These are phyloP conservation scores for Phycodurus eques DNA, from an alignment of 2,113 vertebrate species.

Conservation along the genomic window DNA sequence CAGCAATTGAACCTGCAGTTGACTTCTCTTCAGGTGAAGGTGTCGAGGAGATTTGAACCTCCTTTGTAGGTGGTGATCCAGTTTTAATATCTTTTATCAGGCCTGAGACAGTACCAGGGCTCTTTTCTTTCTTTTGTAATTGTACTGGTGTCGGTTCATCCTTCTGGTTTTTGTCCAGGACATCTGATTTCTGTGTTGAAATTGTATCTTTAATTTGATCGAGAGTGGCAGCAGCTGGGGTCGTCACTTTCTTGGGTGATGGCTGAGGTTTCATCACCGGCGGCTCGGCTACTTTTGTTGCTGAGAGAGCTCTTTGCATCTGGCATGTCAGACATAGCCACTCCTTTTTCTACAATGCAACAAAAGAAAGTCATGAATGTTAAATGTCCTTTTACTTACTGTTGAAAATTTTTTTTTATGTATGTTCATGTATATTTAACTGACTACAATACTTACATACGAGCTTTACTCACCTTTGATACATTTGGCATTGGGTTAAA, in stretches of 20 bases:
- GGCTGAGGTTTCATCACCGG: conserved; percentile 60
- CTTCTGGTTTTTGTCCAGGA: conserved; percentile 17
- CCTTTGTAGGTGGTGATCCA: conserved; percentile 7
- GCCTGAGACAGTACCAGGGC: conserved; percentile 6
- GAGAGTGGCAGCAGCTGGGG: conserved; percentile 9
- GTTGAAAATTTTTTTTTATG: background rate
- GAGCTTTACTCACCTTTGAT: conserved; percentile 75
- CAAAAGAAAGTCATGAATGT: background rate
- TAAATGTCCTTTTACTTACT: background rate
- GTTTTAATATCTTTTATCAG: conserved; percentile 24
- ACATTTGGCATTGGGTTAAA: conserved; percentile 85
- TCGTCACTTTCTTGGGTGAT: conserved; percentile 57
- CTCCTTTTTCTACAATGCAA: conserved; percentile 76
- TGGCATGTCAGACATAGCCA: conserved; percentile 94
- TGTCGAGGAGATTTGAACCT: conserved; percentile 6
- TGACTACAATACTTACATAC: background rate
- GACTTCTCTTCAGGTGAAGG: conserved; percentile 39
- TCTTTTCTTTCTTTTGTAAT: conserved; percentile 20
- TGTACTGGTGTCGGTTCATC: conserved; percentile 9
- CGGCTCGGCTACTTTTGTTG: conserved; percentile 66
- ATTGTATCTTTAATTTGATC: conserved; percentile 32
- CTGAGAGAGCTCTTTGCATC: conserved; percentile 83
- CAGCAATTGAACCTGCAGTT: conserved; percentile 14
- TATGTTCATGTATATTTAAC: background rate
- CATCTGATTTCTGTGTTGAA: conserved; percentile 16